These are phyloP conservation scores for Antitype chi DNA, from an alignment of 2,888 invertebrate species.

Conservation along the genomic window DNA sequence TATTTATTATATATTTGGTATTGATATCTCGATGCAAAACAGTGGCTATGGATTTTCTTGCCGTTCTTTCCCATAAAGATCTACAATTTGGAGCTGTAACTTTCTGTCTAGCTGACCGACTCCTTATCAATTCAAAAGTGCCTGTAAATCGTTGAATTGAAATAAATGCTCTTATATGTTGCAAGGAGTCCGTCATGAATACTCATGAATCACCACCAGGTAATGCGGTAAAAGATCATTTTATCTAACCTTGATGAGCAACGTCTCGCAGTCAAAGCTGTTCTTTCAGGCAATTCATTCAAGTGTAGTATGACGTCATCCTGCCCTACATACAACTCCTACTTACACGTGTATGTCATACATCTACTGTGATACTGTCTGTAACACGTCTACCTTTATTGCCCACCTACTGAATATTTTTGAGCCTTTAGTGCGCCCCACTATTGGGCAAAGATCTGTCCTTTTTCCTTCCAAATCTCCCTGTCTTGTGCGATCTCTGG, in stretches of 20 bases:
- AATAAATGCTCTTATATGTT: neutral
- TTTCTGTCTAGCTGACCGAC: neutral
- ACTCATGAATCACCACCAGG: too few relatives aligned
- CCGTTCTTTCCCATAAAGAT: neutral
- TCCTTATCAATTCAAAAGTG: neutral
- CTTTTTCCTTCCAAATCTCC: too few relatives aligned
- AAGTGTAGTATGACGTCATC: conserved; percentile 30
- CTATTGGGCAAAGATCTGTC: too few relatives aligned
- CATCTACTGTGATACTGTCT: too few relatives aligned
- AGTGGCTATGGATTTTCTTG: neutral
- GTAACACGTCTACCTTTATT: neutral
- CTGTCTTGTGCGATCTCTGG: too few relatives aligned
- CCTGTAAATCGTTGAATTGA: neutral
- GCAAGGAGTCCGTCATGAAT: neutral
- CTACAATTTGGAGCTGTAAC: neutral
- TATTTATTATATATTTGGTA: neutral
- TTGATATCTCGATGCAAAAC: neutral
- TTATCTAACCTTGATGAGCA: neutral
- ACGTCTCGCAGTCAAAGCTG: conserved; percentile 12
- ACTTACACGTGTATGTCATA: conserved; percentile 3
- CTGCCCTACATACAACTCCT: conserved; percentile 8
- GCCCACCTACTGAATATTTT: neutral
- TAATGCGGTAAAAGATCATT: neutral
- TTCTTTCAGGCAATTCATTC: conserved; percentile 23
- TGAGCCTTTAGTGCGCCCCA: neutral